Conservation (phyloP, 1,140 invertebrate genomes). For the Calliopsis andreniformis region DNA sequence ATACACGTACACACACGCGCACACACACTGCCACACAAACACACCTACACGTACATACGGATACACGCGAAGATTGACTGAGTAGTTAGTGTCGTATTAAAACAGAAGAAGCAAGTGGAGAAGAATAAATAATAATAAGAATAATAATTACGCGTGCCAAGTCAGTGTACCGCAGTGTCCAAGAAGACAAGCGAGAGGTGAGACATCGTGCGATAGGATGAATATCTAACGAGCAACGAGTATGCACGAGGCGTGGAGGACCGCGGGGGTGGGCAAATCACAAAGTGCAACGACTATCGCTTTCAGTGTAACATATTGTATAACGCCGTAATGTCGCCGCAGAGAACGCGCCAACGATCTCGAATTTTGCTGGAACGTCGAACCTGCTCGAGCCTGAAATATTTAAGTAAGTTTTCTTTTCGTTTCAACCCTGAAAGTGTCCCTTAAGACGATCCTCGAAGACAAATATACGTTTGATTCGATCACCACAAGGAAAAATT, state of each 20-base stretch:
- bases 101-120: slow-evolving; percentile 41
- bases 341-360: slow-evolving; percentile 53
- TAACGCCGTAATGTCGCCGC: slow-evolving; percentile 62
- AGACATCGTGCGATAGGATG: neutral
- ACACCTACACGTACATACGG: neutral
- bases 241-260: slow-evolving; percentile 26
- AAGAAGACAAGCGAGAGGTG: slow-evolving; percentile 9
- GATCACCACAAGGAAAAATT: too few species aligned
- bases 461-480: too few species aligned
- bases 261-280: slow-evolving; percentile 53
- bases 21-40: neutral
- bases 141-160: slow-evolving; percentile 73
- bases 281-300: slow-evolving; percentile 75
- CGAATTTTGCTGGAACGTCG: neutral
- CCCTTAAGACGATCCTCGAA: neutral
- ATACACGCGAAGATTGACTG: slow-evolving; percentile 71
- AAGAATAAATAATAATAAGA: slow-evolving; percentile 43
- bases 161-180: slow-evolving; percentile 60
- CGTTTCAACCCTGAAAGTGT: too few species aligned
- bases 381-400: neutral
- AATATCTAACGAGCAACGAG: slow-evolving; percentile 20
- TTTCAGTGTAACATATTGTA: slow-evolving; percentile 80
- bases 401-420: too few species aligned
- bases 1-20: slow-evolving; percentile 34
- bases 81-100: slow-evolving; percentile 73